These are phyloP conservation scores for Polia nebulosa DNA, from an alignment of 2,888 invertebrate species.

Conservation along the genomic window DNA sequence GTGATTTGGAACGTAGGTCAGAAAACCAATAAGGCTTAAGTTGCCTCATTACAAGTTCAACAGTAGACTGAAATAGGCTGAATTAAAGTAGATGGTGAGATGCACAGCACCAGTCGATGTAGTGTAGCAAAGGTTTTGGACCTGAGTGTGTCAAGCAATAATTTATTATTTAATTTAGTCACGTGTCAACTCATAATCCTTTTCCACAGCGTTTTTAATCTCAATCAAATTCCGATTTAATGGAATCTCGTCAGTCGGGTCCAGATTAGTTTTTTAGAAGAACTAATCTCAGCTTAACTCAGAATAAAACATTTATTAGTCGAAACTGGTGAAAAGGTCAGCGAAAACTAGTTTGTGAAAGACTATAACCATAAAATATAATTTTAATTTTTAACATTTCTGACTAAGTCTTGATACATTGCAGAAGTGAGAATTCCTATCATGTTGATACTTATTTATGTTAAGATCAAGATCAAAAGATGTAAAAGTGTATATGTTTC, in stretches of 20 bases:
- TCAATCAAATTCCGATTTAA: neutral
- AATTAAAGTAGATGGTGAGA: no score
- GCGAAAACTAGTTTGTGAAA: constrained; percentile 29
- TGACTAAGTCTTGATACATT: constrained; percentile 19
- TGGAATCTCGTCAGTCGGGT: constrained; percentile 17
- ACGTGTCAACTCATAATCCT: neutral
- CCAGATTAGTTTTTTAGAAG: constrained; percentile 10
- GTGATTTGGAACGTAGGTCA: no score
- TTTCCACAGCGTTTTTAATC: neutral
- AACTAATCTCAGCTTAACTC: constrained; percentile 18
- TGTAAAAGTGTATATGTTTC: no score
- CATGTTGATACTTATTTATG: neutral
- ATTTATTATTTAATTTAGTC: neutral
- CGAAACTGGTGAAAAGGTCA: constrained; percentile 24
- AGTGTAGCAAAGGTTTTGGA: no score
- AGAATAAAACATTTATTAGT: constrained; percentile 9
- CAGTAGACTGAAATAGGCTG: no score
- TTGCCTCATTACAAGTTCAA: no score
- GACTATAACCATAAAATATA: constrained; percentile 23
- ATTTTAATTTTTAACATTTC: constrained; percentile 23
- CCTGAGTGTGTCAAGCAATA: no score
- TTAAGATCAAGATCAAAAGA: no score
- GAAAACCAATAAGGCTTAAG: no score
- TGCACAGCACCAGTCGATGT: no score
- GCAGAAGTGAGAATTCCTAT: neutral